phyloP scores from a whole-genome alignment of 2,113 vertebrate species.

The Phylloscopus trochilus region DNA sequence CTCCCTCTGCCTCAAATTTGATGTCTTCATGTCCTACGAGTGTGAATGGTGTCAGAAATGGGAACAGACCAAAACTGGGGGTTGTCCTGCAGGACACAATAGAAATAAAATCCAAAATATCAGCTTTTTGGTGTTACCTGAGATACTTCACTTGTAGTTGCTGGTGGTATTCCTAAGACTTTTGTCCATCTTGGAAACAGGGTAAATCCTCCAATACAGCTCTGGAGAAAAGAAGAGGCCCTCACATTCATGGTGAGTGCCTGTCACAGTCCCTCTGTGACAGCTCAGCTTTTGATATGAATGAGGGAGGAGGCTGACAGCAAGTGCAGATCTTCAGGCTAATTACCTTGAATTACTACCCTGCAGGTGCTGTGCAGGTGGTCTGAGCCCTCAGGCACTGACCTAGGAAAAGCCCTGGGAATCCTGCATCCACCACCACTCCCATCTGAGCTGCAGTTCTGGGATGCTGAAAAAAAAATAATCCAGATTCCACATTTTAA shows the following conservation, averaged over 20 bases:
- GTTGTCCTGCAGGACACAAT: neutral
- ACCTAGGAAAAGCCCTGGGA: neutral
- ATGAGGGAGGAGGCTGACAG: neutral
- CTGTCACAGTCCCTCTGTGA: neutral
- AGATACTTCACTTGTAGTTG: neutral
- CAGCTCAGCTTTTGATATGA: neutral
- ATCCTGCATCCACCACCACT: neutral
- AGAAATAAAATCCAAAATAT: neutral
- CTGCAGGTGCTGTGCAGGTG: constrained; percentile 64
- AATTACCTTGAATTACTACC: constrained; percentile 1
- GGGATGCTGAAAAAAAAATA: neutral
- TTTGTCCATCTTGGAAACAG: neutral
- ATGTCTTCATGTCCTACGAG: fast-evolving
- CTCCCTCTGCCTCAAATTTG: neutral
- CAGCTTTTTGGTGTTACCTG: neutral
- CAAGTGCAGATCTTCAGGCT: neutral
- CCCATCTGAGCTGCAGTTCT: neutral
- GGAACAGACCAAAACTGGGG: neutral
- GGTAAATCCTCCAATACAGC: neutral
- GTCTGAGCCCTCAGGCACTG: neutral
- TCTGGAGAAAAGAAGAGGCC: neutral
- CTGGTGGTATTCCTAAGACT: neutral
- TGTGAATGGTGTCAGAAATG: neutral
- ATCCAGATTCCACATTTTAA: constrained; percentile 34
- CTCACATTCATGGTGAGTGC: neutral